Evolutionary conservation across 2,888 invertebrate genomes (phyloP).

Genomic region (Chrysolina haemoptera): DNA sequence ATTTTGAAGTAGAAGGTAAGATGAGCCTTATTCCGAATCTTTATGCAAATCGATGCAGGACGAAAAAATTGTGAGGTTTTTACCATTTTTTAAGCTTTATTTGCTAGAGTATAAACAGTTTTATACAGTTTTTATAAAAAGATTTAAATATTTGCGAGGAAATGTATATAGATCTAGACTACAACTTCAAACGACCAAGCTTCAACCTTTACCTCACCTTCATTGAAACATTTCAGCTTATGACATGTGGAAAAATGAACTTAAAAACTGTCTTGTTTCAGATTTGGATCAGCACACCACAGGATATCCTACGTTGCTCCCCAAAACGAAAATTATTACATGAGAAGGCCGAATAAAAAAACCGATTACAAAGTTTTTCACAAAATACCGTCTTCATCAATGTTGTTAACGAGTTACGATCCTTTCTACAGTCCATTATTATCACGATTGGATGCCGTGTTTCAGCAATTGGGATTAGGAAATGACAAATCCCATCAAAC

Average conservation of each 20-base stretch:
- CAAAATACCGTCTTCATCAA: conserved; percentile 86
- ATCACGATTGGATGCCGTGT: conserved; percentile 88
- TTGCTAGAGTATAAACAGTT: no score
- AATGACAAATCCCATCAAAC: conserved; percentile 71
- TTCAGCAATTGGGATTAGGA: conserved; percentile 80
- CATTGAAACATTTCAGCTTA: neutral
- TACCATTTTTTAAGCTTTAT: no score
- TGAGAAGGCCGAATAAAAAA: conserved; percentile 72
- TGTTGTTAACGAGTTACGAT: conserved; percentile 88
- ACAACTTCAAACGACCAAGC: no score
- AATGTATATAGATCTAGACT: no score
- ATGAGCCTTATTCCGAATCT: no score
- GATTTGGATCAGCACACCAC: conserved; percentile 75
- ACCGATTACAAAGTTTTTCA: conserved; percentile 89
- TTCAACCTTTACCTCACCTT: no score
- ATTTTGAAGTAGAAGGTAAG: no score
- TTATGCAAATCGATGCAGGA: no score
- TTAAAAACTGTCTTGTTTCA: conserved; percentile 50
- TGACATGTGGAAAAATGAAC: neutral
- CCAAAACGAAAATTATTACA: conserved; percentile 74
- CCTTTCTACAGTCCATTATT: conserved; percentile 91
- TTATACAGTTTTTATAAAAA: no score
- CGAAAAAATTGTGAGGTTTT: no score
- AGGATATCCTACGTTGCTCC: conserved; percentile 77
- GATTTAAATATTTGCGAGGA: no score